Conservation (phyloP, 2,888 invertebrate genomes). For the Macaria liturata region DNA sequence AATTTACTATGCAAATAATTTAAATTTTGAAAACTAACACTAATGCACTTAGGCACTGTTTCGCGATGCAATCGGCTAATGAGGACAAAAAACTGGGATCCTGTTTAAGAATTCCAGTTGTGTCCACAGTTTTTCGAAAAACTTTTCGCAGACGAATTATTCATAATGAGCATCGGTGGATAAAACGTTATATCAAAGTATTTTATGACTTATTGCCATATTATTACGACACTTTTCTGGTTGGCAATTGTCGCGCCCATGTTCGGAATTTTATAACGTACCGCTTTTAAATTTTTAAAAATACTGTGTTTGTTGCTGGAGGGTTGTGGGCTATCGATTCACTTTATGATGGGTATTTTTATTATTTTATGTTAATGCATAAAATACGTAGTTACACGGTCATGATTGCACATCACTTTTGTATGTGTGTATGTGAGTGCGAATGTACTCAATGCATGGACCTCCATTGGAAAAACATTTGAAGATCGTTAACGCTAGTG, state of each 20-base stretch:
- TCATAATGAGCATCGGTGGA: conserved; percentile 67
- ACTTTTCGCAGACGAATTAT: conserved; percentile 71
- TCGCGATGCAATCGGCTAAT: conserved; percentile 51
- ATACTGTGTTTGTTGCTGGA: conserved; percentile 65
- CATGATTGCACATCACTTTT: conserved; percentile 30
- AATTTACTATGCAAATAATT: conserved; percentile 34
- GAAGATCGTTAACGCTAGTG: no score
- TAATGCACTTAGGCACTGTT: conserved; percentile 44
- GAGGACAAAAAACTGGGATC: conserved; percentile 53
- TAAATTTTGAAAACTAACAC: conserved; percentile 44
- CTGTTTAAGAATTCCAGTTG: conserved; percentile 71
- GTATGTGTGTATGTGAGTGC: conserved; percentile 13
- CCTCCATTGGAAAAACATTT: neutral
- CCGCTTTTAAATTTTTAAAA: conserved; percentile 57
- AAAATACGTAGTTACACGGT: conserved; percentile 61
- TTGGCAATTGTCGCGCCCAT: conserved; percentile 59
- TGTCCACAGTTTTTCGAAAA: conserved; percentile 73
- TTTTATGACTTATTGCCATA: conserved; percentile 66
- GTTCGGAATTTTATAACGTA: conserved; percentile 68
- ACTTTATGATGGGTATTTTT: conserved; percentile 73
- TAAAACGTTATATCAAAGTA: conserved; percentile 53
- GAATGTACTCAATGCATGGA: conserved; percentile 4
- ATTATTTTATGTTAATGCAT: conserved; percentile 71
- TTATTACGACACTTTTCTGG: conserved; percentile 66
- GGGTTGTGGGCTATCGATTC: conserved; percentile 69